A percentile compares a stretch with the other conserved stretches of the same genome.
Conservation (phyloP, 2,888 invertebrate genomes). For the Malachius bipustulatus region DNA sequence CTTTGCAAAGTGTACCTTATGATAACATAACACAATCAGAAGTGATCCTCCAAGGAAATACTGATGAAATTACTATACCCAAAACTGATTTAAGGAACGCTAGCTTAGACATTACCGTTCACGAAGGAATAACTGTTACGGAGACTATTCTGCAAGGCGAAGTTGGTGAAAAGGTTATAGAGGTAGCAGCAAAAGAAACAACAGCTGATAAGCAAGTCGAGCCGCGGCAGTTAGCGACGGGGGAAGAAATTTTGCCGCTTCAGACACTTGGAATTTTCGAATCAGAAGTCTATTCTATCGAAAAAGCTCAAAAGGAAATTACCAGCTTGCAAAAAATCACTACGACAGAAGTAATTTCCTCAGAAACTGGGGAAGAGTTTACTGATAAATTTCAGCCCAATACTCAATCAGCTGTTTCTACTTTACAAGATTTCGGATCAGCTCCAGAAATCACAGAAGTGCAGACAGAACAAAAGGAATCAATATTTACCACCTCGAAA, state of each 20-base stretch:
- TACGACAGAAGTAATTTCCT: slow-evolving; percentile 16
- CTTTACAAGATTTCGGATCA: slow-evolving; percentile 1
- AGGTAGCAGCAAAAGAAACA: slow-evolving; percentile 36
- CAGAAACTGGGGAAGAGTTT: slow-evolving; percentile 13
- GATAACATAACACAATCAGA: slow-evolving; percentile 16
- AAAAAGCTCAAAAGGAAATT: slow-evolving; percentile 21
- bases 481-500: background rate
- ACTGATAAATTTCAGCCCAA: slow-evolving; percentile 7
- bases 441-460: slow-evolving; percentile 23
- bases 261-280: slow-evolving; percentile 25
- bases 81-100: slow-evolving; percentile 26
- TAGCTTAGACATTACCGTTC: slow-evolving; percentile 12
- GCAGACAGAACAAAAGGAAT: background rate
- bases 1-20: slow-evolving; percentile 23
- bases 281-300: slow-evolving; percentile 21
- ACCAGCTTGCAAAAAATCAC: background rate
- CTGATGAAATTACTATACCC: background rate
- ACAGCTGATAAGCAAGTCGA: slow-evolving; percentile 37
- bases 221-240: slow-evolving; percentile 34
- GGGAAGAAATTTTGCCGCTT: slow-evolving; percentile 32
- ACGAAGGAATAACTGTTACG: slow-evolving; percentile 30
- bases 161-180: slow-evolving; percentile 34
- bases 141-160: slow-evolving; percentile 32
- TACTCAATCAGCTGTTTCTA: slow-evolving; percentile 6
- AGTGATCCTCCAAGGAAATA: background rate